These are phyloP conservation scores for Amphimedon queenslandica DNA, from an alignment of 37 sponge, comb jelly and placozoan species.

Conservation along the genomic window DNA sequence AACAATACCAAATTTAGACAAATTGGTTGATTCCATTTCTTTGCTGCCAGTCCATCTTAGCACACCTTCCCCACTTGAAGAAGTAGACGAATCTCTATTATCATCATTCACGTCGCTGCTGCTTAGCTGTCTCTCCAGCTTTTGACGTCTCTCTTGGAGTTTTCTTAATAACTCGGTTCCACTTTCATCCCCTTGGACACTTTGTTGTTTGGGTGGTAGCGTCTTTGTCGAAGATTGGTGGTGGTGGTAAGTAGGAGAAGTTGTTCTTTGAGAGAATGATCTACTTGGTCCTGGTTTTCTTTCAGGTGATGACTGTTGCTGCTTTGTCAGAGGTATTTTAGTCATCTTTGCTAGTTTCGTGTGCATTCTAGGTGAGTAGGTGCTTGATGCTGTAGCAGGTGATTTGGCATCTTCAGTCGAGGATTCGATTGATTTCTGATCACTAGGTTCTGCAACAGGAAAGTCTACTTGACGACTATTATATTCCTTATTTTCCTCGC, in stretches of 20 bases:
- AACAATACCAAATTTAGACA: conserved; percentile 8
- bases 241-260: not conserved
- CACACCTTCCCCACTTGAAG: not conserved
- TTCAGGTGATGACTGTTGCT: not conserved
- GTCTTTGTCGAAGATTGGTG: not conserved
- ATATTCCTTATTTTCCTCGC: not conserved
- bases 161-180: conserved; percentile 35
- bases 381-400: too few relatives aligned
- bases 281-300: not conserved
- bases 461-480: not conserved
- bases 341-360: not conserved
- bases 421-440: not conserved
- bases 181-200: not conserved
- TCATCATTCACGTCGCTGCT: not conserved
- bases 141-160: conserved; percentile 15
- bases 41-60: not conserved
- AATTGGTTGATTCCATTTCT: not conserved
- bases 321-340: not conserved
- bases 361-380: not conserved
- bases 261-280: not conserved
- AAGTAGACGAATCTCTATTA: not conserved
- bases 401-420: too few relatives aligned
- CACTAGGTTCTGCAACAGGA: not conserved
- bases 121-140: conserved; percentile 21
- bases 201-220: not conserved